Base-by-base conservation (phyloP, 2,113 vertebrate species). In the Notiomystis cincta region DNA sequence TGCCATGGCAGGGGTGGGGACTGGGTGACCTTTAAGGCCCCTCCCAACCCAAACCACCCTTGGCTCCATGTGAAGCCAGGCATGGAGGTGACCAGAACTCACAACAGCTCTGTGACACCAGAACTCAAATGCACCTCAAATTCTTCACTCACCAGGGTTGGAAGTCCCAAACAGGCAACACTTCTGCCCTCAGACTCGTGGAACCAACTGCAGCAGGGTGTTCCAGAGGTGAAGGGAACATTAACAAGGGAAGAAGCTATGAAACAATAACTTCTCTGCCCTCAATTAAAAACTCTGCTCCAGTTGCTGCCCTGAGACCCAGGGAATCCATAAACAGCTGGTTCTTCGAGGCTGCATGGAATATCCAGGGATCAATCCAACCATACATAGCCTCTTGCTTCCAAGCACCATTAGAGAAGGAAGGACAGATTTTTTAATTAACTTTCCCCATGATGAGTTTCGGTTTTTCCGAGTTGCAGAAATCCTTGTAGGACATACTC, bases 31-130 rank as follows among this genome's bases (percentile, higher is more conserved):
- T 69, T 69, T 35, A 37, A 62, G 8, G 48, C 31, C 35, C 35
- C 14, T 48, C 54, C 47, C 56, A 90, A 17, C 12, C 31, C 79
- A 40, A 82, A 31, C 30, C 25, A 83, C 11, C n/a, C n/a, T n/a
- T n/a, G n/a, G n/a, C 4, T 76, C 47, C 20, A 2, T 10, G 6
- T 37, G 35, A 51, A 28, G 6, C 15, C 7, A 61, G 21, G 60
- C 17, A 35, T 0, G 0, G 56, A 58, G 8, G 9, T 4, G 3
- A 82, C 25, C 4, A 57, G 51, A 84, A 45, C 13, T 70, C 73
- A 23, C 8, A 10, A 2, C 4, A 35, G 4, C 9, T 76, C 66
- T 27, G 8, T 0, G 2, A 37, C 22, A 40, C 28, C 50, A 45
- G 13, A 65, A 35, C 19, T n/a, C 30, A 44, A 81, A 89, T 4